Conservation (phyloP, 1,140 invertebrate genomes). For the Kradibia gibbosae region DNA sequence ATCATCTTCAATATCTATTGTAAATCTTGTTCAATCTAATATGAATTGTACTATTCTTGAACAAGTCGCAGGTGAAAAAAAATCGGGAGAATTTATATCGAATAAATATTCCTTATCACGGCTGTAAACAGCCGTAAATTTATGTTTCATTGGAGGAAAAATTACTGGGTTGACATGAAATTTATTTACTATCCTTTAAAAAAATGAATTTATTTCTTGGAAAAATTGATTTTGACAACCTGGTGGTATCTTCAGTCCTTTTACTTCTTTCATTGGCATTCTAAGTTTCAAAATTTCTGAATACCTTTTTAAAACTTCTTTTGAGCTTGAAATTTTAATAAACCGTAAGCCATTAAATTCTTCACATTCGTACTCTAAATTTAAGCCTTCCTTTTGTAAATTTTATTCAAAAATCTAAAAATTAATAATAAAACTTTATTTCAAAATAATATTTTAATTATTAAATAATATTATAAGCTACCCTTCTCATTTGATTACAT, state of each 20-base stretch:
- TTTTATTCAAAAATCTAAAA: constrained; percentile 78
- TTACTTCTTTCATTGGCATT: constrained; percentile 94
- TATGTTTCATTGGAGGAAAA: constrained; percentile 82
- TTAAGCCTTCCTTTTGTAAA: constrained; percentile 78
- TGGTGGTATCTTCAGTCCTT: constrained; percentile 75
- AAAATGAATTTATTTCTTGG: constrained; percentile 76
- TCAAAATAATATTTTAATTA: not conserved
- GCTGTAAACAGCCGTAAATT: constrained; percentile 87
- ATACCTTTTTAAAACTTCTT: constrained; percentile 88
- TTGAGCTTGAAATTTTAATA: constrained; percentile 89
- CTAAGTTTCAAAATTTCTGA: constrained; percentile 94
- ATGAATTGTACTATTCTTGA: constrained; percentile 94
- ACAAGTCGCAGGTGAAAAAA: constrained; percentile 89
- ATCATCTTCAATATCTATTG: constrained; percentile 76
- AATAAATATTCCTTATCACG: constrained; percentile 92
- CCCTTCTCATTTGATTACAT: constrained; percentile 57
- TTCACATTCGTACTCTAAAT: constrained; percentile 78
- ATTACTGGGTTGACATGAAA: constrained; percentile 78
- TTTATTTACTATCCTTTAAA: constrained; percentile 75
- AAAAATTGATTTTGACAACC: constrained; percentile 77
- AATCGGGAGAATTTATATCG: constrained; percentile 84
- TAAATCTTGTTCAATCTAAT: constrained; percentile 88
- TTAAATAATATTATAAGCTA: constrained; percentile 41
- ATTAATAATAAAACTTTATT: not conserved
- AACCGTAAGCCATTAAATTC: constrained; percentile 78